These are phyloP conservation scores for Drosophila grimshawi DNA, from an alignment of 1,140 invertebrate genomes.

Conservation along the genomic window DNA sequence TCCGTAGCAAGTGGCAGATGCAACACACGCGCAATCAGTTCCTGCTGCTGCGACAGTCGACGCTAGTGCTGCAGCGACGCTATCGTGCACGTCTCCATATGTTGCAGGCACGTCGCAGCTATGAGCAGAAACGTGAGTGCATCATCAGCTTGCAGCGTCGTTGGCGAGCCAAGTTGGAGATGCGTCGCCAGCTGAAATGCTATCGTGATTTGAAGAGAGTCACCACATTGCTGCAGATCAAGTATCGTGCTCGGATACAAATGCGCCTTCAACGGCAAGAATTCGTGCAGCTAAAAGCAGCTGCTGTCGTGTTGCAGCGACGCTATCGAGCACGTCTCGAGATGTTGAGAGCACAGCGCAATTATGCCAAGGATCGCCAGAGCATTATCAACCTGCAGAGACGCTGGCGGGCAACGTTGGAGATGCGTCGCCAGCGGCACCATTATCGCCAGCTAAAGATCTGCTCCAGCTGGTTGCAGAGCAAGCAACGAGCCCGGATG, in stretches of 20 bases:
- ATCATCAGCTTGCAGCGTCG: conserved; percentile 73
- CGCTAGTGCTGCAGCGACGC: conserved; percentile 84
- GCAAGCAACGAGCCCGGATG: conserved; percentile 21
- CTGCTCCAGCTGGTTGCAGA: conserved; percentile 29
- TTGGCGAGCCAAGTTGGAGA: conserved; percentile 84
- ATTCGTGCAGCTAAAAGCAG: conserved; percentile 18
- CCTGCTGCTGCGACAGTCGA: conserved; percentile 64
- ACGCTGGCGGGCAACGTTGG: conserved; percentile 44
- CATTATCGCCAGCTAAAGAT: conserved; percentile 33
- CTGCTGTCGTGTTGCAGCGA: conserved; percentile 70
- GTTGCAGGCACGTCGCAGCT: conserved; percentile 45
- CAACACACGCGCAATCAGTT: conserved; percentile 35
- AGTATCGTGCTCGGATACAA: conserved; percentile 25
- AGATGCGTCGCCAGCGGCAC: conserved; percentile 22
- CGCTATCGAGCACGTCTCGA: conserved; percentile 49
- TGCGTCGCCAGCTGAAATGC: conserved; percentile 17
- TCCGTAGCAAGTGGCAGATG: conserved; percentile 68
- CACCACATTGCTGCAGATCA: conserved; percentile 33
- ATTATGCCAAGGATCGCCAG: conserved; percentile 56
- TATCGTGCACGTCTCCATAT: conserved; percentile 83
- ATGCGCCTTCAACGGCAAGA: conserved; percentile 24
- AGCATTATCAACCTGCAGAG: conserved; percentile 37
- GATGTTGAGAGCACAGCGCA: conserved; percentile 44
- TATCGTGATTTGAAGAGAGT: conserved; percentile 63
- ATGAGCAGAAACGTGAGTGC: conserved; percentile 32